Base-by-base conservation (phyloP, 2,888 invertebrate species). In the Galeruca laticollis region DNA sequence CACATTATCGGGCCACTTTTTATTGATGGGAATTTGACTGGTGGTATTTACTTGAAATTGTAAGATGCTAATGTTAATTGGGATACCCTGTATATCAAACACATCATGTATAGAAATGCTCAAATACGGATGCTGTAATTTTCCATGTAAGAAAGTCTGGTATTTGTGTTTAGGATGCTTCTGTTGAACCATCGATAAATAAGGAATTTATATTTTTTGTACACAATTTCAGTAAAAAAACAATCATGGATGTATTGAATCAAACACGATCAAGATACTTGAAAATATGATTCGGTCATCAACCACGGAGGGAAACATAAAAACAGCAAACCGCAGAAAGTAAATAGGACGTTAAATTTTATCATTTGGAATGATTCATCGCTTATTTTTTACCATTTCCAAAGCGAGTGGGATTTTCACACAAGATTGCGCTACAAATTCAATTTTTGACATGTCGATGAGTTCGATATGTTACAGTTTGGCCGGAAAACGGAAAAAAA, bases 371-470 rank as follows among this genome's bases (percentile, higher is more conserved):
- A 72, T 71, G 71, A 61, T 61, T 56, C 71, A 72, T 68, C 57
- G 65, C 11, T 65, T 67, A 54, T 66, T 73, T 70, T 62, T 66
- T 47, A 60, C 71, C 60, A 65, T 67, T 72, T 65, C 63, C 62
- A 70, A 68, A 71, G 70, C 73, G 68, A 75, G 70, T 67, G 15
- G 70, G 72, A 74, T 77, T 72, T 77, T 76, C 72, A 76, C 76
- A 72, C 75, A 72, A 75, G 75, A 73, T 70, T 71, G 75, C 73
- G 60, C 74, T 40, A 67, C 75, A 76, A 76, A 76, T 76, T 75
- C 74, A 68, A 76, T 76, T 72, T 76, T 75, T 72, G 69, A 76
- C 73, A 73, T 73, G 70, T 73, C 75, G 74, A 73, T 75, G 77
- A 62, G 59, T 73, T 70, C 65, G 69, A 68, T 68, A 67, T 69